phyloP scores from a whole-genome alignment of 2,113 vertebrate genomes.

The Lontra canadensis region DNA sequence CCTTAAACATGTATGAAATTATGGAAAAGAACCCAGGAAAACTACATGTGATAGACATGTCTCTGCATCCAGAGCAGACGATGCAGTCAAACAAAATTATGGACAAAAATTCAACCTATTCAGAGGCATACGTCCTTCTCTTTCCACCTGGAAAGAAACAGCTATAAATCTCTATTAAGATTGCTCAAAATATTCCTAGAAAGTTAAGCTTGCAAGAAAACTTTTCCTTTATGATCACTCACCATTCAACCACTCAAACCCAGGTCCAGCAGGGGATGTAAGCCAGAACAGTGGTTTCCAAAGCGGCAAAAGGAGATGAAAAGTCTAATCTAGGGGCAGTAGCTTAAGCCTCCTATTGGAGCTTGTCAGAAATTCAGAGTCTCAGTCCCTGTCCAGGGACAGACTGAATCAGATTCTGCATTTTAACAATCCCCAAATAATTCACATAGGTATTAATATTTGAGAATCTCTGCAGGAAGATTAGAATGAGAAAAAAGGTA shows the following conservation, averaged over 20 bases:
- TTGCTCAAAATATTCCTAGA: background rate
- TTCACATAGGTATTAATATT: constrained; percentile 7
- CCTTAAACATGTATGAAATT: constrained; percentile 22
- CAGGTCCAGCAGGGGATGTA: background rate
- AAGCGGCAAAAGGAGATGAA: background rate
- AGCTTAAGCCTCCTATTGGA: background rate
- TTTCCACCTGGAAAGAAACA: background rate
- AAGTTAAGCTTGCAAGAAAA: background rate
- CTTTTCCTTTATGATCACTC: background rate
- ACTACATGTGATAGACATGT: background rate
- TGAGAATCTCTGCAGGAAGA: background rate
- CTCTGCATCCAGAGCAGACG: background rate
- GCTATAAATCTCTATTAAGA: background rate
- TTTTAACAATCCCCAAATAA: background rate
- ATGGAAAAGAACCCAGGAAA: constrained; percentile 34
- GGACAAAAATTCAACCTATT: constrained; percentile 37
- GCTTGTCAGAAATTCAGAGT: constrained; percentile 19
- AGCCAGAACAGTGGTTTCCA: constrained; percentile 31
- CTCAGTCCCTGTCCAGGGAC: background rate
- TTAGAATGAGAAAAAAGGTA: constrained; percentile 8
- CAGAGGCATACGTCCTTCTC: background rate
- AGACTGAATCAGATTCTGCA: background rate
- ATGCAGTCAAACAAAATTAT: background rate
- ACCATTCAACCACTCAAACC: background rate
- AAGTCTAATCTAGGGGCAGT: background rate